A percentile compares a stretch with the other conserved stretches of the same genome.
These are phyloP conservation scores for Actinia equina DNA, from an alignment of 64 coral and sea anemone species.

Conservation along the genomic window DNA sequence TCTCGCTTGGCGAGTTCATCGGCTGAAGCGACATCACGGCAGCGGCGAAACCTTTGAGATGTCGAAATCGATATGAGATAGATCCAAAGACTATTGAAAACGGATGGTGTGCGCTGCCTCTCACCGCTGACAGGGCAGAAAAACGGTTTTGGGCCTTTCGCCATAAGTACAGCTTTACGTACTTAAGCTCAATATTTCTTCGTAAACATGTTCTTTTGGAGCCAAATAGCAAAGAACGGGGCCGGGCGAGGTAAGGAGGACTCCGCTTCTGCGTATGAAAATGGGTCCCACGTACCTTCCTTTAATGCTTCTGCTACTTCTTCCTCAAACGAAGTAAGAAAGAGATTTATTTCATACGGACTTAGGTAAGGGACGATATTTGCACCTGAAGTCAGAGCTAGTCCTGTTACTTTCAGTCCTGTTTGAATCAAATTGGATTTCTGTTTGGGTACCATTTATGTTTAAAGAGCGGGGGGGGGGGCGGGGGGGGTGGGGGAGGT, in stretches of 20 bases:
- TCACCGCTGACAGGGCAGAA: no score
- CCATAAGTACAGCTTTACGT: no score
- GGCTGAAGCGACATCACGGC: constrained; percentile 56
- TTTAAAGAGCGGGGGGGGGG: neutral
- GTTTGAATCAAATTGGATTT: neutral
- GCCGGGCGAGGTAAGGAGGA: no score
- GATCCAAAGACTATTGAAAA: no score
- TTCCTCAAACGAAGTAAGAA: constrained; percentile 43
- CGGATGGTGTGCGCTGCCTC: no score
- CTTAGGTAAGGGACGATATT: constrained; percentile 46
- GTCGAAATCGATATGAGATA: no score
- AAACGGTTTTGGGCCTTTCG: no score
- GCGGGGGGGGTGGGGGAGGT: no score
- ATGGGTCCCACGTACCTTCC: constrained; percentile 24
- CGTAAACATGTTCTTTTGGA: no score
- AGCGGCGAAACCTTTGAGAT: constrained; percentile 37
- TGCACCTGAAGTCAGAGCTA: constrained; percentile 59
- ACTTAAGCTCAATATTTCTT: no score
- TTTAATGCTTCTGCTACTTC: constrained; percentile 61
- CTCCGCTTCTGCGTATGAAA: no score
- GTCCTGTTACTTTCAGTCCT: constrained; percentile 57
- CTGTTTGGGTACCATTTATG: neutral
- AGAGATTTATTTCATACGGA: constrained; percentile 51
- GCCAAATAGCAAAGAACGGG: no score
- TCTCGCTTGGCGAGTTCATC: constrained; percentile 21